A percentile compares a stretch with the other conserved stretches of the same genome.
These are phyloP conservation scores for Folsomia candida DNA, from an alignment of 2,888 invertebrate species.

Conservation along the genomic window DNA sequence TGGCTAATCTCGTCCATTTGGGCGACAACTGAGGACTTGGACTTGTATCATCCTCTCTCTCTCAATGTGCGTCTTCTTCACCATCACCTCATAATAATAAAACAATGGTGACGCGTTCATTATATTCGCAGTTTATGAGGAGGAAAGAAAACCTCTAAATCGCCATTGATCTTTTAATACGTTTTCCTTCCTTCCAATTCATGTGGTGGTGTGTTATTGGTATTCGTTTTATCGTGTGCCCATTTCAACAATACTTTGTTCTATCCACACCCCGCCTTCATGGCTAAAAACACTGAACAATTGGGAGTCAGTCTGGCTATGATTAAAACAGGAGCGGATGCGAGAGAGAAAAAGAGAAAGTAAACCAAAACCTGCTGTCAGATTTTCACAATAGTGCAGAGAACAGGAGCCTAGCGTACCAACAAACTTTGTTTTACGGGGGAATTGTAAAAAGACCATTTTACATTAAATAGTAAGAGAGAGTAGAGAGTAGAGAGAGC, in stretches of 20 bases:
- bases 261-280: background rate
- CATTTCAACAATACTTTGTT: background rate
- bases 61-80: too few relatives aligned
- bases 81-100: too few relatives aligned
- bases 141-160: slow-evolving; percentile 38
- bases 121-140: slow-evolving; percentile 30
- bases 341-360: background rate
- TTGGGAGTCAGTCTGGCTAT: too few relatives aligned
- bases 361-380: background rate
- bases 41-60: too few relatives aligned
- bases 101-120: background rate
- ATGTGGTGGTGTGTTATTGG: background rate
- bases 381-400: background rate
- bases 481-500: slow-evolving; percentile 3
- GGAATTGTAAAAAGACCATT: background rate
- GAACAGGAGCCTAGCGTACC: background rate
- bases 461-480: slow-evolving; percentile 14
- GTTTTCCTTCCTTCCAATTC: background rate
- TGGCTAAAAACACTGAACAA: background rate
- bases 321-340: background rate
- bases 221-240: slow-evolving; percentile 6
- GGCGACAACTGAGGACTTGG: too few relatives aligned
- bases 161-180: slow-evolving; percentile 4
- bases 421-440: slow-evolving; percentile 11
- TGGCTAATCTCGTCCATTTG: background rate